A percentile compares a stretch with the other conserved stretches of the same genome.
Conservation (phyloP, 2,797 vertebrate species). For the Trachurus trachurus region DNA sequence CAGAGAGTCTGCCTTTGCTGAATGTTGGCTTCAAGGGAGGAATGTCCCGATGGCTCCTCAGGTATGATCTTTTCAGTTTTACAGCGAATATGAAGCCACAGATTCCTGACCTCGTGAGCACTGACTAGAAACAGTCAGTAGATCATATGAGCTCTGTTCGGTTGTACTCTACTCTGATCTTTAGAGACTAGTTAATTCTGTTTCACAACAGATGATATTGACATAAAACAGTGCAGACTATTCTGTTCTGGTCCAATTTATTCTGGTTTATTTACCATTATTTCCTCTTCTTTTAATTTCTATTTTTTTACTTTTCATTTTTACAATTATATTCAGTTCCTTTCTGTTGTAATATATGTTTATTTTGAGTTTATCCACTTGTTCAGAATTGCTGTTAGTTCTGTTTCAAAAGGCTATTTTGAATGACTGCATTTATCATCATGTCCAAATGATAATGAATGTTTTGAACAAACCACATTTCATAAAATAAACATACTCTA, state of each 20-base stretch:
- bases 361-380: constrained; percentile 2
- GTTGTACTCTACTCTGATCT: not conserved
- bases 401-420: not conserved
- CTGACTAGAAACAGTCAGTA: constrained; percentile 58
- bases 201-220: not conserved
- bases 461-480: not conserved
- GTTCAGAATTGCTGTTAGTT: not conserved
- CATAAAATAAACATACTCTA: not conserved
- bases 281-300: not conserved
- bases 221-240: not conserved
- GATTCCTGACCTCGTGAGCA: constrained; percentile 72
- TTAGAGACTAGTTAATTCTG: not conserved
- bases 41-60: constrained; percentile 86
- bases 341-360: not conserved
- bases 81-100: constrained; percentile 75
- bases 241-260: not conserved
- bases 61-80: constrained; percentile 85
- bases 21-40: constrained; percentile 82
- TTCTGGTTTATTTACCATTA: not conserved
- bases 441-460: not conserved
- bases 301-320: not conserved
- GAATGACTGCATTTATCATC: not conserved
- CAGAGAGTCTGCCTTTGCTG: constrained; percentile 81
- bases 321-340: not conserved
- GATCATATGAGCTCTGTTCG: constrained; percentile 28